Base-by-base conservation (phyloP, 2,797 vertebrate genomes). In the Chelon auratus region DNA sequence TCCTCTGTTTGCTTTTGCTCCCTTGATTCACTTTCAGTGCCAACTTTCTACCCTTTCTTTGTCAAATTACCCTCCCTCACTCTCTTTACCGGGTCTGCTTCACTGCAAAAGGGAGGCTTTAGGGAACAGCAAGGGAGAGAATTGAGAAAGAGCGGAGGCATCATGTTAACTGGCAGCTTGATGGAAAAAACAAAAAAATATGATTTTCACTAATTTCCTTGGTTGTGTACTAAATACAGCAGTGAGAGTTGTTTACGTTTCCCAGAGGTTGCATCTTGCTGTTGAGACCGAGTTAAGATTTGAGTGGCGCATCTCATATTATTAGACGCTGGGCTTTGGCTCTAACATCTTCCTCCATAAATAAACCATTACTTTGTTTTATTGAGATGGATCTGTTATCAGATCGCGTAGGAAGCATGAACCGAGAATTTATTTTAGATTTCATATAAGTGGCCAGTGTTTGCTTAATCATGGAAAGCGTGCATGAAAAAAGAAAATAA, bases 1-100 rank as follows among this genome's bases (percentile, higher is more conserved):
- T 90, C 90, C 86, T 91, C 87, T 92, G 90, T 93, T 90, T 91
- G 88, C 90, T 89, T 91, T 92, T 91, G 87, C 88, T 92, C 91
- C 87, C 91, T 87, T 83, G 89, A 90, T 92, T 92, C 87, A 87
- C 83, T 90, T 89, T 91, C 48, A 55, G 68, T 85, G 90, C 90
- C 91, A 93, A 84, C 72, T 45, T 86, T 91, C 74, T 89, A 75
- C 67, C 78, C 84, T 89, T 87, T 87, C 77, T 88, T 87, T 91
- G 75, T 90, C 65, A 86, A 86, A 88, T 84, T 51, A 73, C 78
- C 84, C 86, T 81, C 75, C 62, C 70, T 81, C 61, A 13, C 78
- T 76, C 75, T 80, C 66, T 80, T 77, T 64, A 76, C 81, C 73
- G 59, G 68, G 67, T 82, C 86, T 89, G 74, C 77, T 68, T 67